phyloP scores from a whole-genome alignment of 2,113 vertebrate species.

The Meles meles region DNA sequence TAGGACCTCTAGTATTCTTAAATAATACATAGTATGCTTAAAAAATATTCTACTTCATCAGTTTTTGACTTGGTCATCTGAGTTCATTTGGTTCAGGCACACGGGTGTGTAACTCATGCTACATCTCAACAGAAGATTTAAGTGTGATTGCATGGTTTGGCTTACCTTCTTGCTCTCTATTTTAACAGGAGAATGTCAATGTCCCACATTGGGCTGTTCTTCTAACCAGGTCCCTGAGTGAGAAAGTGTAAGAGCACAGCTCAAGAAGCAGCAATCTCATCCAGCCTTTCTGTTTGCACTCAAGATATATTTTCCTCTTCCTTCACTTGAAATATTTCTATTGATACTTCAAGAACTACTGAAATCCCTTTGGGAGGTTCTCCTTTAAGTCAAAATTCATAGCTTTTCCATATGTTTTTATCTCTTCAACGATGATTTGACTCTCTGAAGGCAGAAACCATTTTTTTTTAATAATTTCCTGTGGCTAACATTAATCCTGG shows the following conservation, averaged over 20 bases:
- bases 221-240: not conserved
- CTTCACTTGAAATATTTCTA: not conserved
- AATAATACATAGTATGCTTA: not conserved
- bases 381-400: not conserved
- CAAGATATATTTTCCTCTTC: not conserved
- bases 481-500: not conserved
- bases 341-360: not conserved
- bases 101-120: not conserved
- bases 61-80: not conserved
- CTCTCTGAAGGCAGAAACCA: not conserved
- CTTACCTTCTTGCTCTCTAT: not conserved
- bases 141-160: not conserved
- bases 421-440: not conserved
- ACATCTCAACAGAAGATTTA: not conserved
- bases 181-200: not conserved
- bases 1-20: not conserved
- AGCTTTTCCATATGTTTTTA: not conserved
- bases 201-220: not conserved
- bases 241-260: not conserved
- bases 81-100: not conserved
- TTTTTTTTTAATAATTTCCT: not conserved
- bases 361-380: not conserved
- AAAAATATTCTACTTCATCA: too few relatives aligned
- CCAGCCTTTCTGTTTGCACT: not conserved
- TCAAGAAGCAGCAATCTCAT: not conserved